phyloP scores from a whole-genome alignment of 92 coral and sea anemone genomes.

The Scolanthus callimorphus region DNA sequence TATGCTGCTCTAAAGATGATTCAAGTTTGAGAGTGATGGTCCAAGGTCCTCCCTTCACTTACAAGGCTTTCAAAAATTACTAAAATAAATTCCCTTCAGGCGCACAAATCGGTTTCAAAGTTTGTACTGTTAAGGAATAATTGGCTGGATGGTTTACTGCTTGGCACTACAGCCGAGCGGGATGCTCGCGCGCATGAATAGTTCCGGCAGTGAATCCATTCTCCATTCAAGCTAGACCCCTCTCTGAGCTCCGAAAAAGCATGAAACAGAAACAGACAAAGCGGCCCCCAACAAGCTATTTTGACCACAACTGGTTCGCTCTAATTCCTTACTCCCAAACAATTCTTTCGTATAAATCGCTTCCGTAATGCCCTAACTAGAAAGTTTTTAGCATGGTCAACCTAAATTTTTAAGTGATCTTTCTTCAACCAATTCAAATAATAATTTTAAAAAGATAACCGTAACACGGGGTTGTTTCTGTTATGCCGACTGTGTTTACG shows the following conservation, averaged over 20 bases:
- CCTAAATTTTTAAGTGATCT: neutral
- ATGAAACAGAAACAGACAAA: constrained; percentile 19
- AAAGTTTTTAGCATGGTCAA: neutral
- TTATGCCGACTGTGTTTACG: neutral
- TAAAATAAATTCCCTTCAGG: neutral
- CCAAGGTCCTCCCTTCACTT: too few species aligned
- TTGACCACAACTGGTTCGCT: constrained; percentile 21
- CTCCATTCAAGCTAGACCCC: constrained; percentile 20
- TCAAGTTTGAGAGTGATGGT: too few species aligned
- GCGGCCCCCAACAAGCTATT: constrained; percentile 20
- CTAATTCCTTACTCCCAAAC: constrained; percentile 17
- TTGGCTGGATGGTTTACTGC: constrained; percentile 5
- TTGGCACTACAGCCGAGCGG: constrained; percentile 22
- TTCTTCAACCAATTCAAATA: neutral
- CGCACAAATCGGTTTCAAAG: too few species aligned
- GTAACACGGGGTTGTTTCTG: constrained; percentile 1
- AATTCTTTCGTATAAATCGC: constrained; percentile 10
- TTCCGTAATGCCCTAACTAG: neutral
- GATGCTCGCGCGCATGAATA: constrained; percentile 8
- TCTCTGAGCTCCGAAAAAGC: constrained; percentile 7
- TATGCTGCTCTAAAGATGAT: neutral
- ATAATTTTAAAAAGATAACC: constrained; percentile 4
- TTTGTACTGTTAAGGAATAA: too few species aligned
- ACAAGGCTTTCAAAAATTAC: neutral
- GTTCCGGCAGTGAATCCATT: constrained; percentile 32